A percentile compares a stretch with the other conserved stretches of the same genome.
phyloP scores from a whole-genome alignment of 2,797 vertebrate species.

The Chelmon rostratus region DNA sequence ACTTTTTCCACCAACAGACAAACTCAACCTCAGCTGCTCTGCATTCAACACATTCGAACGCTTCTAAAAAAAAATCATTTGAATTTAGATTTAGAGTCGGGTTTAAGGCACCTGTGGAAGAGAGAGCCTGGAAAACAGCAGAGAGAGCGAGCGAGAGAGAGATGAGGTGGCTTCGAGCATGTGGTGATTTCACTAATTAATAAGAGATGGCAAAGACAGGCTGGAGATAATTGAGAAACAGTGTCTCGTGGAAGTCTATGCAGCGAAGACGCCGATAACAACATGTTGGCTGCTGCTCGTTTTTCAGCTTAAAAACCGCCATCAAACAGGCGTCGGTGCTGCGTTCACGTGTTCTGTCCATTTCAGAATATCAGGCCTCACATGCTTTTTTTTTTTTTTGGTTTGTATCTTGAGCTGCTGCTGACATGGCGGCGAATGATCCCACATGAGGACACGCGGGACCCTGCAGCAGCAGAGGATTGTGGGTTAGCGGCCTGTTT shows the following conservation, averaged over 20 bases:
- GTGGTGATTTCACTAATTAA: neutral
- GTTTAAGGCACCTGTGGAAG: conserved; percentile 33
- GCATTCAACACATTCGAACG: conserved; percentile 35
- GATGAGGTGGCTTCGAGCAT: too few relatives aligned
- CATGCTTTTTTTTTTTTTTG: too few relatives aligned
- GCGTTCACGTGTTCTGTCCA: too few relatives aligned
- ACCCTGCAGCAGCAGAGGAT: neutral
- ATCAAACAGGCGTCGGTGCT: too few relatives aligned
- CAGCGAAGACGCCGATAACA: too few relatives aligned
- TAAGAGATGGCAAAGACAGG: neutral
- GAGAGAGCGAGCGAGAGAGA: neutral
- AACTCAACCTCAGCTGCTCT: conserved; percentile 26
- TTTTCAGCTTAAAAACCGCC: too few relatives aligned
- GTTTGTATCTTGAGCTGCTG: too few relatives aligned
- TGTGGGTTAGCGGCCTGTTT: conserved; percentile 4
- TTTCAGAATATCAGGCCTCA: too few relatives aligned
- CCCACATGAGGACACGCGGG: neutral
- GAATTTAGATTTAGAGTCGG: conserved; percentile 21
- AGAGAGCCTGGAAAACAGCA: conserved; percentile 12
- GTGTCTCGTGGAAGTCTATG: too few relatives aligned
- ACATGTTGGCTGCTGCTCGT: too few relatives aligned
- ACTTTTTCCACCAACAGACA: conserved; percentile 32
- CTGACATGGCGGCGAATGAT: neutral
- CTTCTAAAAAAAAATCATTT: conserved; percentile 19
- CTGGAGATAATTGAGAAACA: too few relatives aligned